Percentiles rank a stretch among this genome's conserved stretches.
Conservation (phyloP, 2,113 vertebrate genomes). For the Actenoides lindsayi region DNA sequence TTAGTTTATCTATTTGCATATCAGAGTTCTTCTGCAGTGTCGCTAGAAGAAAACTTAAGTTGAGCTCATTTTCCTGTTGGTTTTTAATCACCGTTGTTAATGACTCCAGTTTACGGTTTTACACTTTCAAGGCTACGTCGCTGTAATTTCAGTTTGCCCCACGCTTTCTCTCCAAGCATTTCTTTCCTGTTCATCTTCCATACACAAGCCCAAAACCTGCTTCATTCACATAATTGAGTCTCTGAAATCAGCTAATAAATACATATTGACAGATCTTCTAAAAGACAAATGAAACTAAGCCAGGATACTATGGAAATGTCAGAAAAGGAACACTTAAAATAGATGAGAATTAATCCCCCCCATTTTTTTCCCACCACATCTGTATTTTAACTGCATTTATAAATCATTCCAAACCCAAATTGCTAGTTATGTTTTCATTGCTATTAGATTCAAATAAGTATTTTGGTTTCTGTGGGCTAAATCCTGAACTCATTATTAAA, state of each 20-base stretch:
- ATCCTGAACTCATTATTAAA: background rate
- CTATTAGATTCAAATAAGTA: background rate
- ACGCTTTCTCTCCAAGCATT: accelerated
- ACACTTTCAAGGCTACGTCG: background rate
- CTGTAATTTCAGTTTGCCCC: background rate
- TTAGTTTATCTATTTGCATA: background rate
- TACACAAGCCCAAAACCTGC: background rate
- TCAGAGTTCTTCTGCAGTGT: background rate
- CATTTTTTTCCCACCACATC: background rate
- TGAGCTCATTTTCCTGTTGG: background rate
- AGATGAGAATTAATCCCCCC: background rate
- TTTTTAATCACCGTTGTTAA: background rate
- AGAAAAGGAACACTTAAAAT: background rate
- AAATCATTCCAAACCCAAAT: conserved; percentile 12
- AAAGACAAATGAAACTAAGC: background rate
- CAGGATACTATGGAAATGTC: background rate
- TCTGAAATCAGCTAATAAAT: background rate
- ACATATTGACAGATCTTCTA: background rate
- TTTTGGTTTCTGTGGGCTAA: background rate
- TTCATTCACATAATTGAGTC: background rate
- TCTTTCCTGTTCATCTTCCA: background rate
- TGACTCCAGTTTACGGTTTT: background rate
- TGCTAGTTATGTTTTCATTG: conserved; percentile 7
- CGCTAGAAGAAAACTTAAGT: background rate
- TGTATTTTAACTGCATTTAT: background rate